Percentiles rank a stretch among this genome's conserved stretches.
Conservation (phyloP, 1,140 invertebrate species). For the Drosophila asahinai region DNA sequence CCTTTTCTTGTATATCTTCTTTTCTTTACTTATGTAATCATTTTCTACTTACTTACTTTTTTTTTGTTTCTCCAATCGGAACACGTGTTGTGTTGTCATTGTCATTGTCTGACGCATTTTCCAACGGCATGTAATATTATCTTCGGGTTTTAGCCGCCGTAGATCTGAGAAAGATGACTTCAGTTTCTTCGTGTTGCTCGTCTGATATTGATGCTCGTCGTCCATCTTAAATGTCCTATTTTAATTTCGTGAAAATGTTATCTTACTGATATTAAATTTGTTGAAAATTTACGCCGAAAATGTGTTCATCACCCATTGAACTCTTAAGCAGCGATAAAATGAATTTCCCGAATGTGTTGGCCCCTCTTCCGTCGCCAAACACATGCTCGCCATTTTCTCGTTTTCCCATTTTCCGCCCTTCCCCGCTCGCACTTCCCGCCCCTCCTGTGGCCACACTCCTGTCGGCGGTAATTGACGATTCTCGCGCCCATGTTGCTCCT, state of each 20-base stretch:
- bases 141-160: no score
- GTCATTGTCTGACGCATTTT: no score
- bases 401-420: not conserved
- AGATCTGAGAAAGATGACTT: no score
- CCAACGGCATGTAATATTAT: no score
- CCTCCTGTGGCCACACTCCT: constrained; percentile 25
- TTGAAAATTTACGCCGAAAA: not conserved
- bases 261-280: not conserved
- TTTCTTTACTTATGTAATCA: no score
- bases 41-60: no score
- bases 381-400: not conserved
- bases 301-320: constrained; percentile 13
- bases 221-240: no score
- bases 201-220: no score
- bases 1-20: no score
- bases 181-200: no score
- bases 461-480: constrained; percentile 51
- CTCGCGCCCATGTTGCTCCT: constrained; percentile 49
- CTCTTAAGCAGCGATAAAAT: constrained; percentile 17
- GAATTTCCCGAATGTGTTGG: not conserved
- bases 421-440: not conserved
- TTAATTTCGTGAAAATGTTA: not conserved
- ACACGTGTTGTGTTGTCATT: no score
- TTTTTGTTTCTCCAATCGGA: no score
- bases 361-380: constrained; percentile 1